Evolutionary conservation across 2,888 invertebrate species (phyloP).

Genomic region (Merodon equestris): DNA sequence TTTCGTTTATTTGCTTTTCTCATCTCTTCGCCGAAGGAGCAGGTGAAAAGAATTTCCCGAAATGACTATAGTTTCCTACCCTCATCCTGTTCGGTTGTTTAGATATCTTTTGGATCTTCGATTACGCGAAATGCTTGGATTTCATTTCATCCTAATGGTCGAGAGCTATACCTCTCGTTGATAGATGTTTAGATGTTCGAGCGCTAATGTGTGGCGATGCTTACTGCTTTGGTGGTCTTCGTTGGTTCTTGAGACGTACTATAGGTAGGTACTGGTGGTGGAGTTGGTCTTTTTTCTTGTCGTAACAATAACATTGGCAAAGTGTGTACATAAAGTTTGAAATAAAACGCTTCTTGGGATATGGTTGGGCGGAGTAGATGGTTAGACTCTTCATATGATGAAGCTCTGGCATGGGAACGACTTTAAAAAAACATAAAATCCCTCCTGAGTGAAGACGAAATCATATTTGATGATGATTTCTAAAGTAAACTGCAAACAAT

Average conservation of each 20-base stretch:
- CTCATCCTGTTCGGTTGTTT: conserved; percentile 22
- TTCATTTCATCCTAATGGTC: conserved; percentile 24
- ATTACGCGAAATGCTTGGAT: conserved; percentile 11
- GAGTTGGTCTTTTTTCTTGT: too few species aligned
- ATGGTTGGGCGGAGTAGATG: neutral
- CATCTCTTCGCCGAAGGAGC: neutral
- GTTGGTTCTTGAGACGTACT: neutral
- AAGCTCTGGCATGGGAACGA: too few species aligned
- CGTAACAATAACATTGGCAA: too few species aligned
- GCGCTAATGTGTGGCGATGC: conserved; percentile 40
- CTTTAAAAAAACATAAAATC: too few species aligned
- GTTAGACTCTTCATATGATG: too few species aligned
- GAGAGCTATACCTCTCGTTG: conserved; percentile 18
- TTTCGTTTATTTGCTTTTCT: conserved; percentile 9
- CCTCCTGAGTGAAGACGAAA: too few species aligned
- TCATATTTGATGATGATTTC: too few species aligned
- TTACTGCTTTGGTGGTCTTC: conserved; percentile 46
- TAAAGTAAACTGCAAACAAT: too few species aligned
- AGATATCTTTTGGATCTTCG: too few species aligned
- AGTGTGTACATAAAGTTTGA: conserved; percentile 21
- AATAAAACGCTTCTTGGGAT: conserved; percentile 9
- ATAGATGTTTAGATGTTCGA: conserved; percentile 39
- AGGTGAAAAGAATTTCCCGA: conserved; percentile 10
- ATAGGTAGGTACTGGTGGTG: too few species aligned
- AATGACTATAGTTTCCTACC: conserved; percentile 5